Conservation (phyloP, 2,797 vertebrate genomes). For the Hyperoplus lanceolatus region DNA sequence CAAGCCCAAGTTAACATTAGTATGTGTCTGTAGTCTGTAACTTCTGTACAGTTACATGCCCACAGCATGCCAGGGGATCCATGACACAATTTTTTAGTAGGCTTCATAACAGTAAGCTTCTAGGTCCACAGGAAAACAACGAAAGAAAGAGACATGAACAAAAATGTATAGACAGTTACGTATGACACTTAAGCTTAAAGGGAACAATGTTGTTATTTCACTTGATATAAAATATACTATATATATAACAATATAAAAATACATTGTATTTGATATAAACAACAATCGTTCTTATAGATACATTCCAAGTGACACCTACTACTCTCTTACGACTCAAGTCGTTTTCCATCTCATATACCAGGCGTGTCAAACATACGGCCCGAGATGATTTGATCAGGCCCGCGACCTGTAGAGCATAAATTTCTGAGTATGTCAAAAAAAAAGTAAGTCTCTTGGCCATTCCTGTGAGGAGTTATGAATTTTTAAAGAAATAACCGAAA, state of each 20-base stretch:
- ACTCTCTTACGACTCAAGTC: not conserved
- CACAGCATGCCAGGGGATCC: conserved; percentile 12
- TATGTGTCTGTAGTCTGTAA: conserved; percentile 27
- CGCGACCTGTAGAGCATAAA: too few species aligned
- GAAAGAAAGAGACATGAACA: too few species aligned
- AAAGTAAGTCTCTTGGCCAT: too few species aligned
- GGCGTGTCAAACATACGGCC: too few species aligned
- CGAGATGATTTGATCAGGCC: too few species aligned
- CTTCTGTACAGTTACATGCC: conserved; percentile 3
- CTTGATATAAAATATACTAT: not conserved
- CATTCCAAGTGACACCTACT: not conserved
- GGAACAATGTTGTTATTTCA: not conserved
- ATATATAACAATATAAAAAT: not conserved
- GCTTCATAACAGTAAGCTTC: not conserved
- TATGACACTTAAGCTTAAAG: not conserved
- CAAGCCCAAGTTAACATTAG: conserved; percentile 47
- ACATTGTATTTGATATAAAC: too few species aligned
- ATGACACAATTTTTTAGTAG: conserved; percentile 17
- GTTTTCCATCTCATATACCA: not conserved
- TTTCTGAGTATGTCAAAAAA: too few species aligned
- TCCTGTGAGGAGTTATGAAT: too few species aligned
- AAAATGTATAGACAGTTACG: not conserved
- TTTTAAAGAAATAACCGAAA: too few species aligned
- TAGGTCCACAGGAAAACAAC: not conserved
- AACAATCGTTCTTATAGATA: too few species aligned